A percentile compares a stretch with the other conserved stretches of the same genome.
Evolutionary conservation across 2,888 invertebrate genomes (phyloP).

Genomic region (Limnephilus auricula): DNA sequence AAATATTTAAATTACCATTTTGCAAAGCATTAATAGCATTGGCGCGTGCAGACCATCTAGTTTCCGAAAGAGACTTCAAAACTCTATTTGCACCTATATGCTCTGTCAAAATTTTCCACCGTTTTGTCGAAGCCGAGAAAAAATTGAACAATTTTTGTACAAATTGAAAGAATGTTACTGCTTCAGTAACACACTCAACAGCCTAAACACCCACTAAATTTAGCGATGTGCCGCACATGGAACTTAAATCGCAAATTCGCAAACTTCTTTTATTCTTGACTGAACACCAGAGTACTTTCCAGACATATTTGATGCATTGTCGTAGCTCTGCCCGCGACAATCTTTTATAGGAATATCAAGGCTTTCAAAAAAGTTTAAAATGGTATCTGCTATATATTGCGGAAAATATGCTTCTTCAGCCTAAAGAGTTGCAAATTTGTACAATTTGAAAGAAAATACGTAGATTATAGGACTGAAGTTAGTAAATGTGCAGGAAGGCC

Average conservation of each 20-base stretch:
- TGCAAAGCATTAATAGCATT: slow-evolving; percentile 14
- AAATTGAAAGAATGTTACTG: slow-evolving; percentile 5
- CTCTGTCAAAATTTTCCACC: not conserved
- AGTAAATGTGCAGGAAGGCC: too few species aligned
- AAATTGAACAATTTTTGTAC: slow-evolving; percentile 17
- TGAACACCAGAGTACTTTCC: slow-evolving; percentile 2
- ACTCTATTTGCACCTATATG: slow-evolving; percentile 18
- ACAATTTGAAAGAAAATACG: too few species aligned
- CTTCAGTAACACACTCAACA: slow-evolving; percentile 10
- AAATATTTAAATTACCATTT: slow-evolving; percentile 14
- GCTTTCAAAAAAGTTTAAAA: slow-evolving; percentile 2
- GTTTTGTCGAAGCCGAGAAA: too few species aligned
- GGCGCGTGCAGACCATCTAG: slow-evolving; percentile 6
- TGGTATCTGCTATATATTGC: not conserved
- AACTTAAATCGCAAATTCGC: not conserved
- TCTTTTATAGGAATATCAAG: slow-evolving; percentile 2
- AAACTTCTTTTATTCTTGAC: slow-evolving; percentile 2
- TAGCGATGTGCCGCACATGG: not conserved
- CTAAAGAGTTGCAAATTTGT: too few species aligned
- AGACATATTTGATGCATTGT: slow-evolving; percentile 2
- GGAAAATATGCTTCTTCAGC: not conserved
- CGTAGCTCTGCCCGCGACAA: not conserved
- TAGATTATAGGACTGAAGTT: too few species aligned
- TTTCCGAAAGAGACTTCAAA: slow-evolving; percentile 12
- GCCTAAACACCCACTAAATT: not conserved